Base-by-base conservation (phyloP, 1,140 invertebrate genomes). In the Argopecten irradians region DNA sequence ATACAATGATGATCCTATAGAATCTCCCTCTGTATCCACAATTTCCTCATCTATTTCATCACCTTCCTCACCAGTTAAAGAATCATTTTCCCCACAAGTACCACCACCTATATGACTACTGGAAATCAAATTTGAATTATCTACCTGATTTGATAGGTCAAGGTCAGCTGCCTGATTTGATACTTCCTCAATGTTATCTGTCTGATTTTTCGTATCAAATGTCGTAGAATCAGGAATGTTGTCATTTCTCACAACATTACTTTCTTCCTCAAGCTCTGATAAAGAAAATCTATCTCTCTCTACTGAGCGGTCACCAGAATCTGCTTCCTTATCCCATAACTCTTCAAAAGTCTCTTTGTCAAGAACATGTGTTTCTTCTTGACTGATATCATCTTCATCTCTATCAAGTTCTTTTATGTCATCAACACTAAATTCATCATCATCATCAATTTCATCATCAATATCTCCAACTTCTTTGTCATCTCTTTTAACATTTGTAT, bases 401-500 rank as follows among this genome's bases (percentile, higher is more conserved):
- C 34, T 36, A n/a, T 43, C 84, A 13, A 34, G 33, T 85, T 85
- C 82, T 34, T 34, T 33, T 82, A 86, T 86, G 32, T 85, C 88
- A 55, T 84, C 86, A 22, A 43, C 83, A 83, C 82, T 86, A n/a
- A 87, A 82, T 14, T 36, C 39, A 82, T 85, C 46, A 22, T 71
- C 36, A 82, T 88, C 83, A 91, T 87, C 86, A 34, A 88, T 33
- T 34, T 85, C 88, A 85, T 86, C 84, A 39, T 91, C 89, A 86
- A 82, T 84, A 13, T 87, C 86, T 28, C 82, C 86, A 88, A 82
- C 88, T 43, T 55, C 39, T 35, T 82, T 82, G 82, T 82, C 84
- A 32, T 84, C 83, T 41, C 22, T 84, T 28, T 36, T 41, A 22
- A 36, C 13, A n/a, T 84, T 14, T 0, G 22, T 3, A 3, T 84